A percentile compares a stretch with the other conserved stretches of the same genome.
Conservation (phyloP, 2,113 vertebrate species). For the Marmota monax region DNA sequence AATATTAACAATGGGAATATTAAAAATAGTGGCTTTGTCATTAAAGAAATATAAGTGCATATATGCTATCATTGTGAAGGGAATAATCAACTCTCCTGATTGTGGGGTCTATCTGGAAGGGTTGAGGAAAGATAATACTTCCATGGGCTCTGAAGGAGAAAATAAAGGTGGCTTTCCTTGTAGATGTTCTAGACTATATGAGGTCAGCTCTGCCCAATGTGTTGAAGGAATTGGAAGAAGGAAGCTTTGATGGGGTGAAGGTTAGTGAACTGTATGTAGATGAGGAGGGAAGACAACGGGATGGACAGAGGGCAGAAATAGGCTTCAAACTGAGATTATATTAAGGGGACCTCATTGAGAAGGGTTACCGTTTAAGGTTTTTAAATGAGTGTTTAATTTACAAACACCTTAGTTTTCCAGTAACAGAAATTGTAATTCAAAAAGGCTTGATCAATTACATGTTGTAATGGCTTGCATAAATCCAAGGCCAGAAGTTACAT, state of each 20-base stretch:
- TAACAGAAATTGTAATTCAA: neutral
- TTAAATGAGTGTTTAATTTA: neutral
- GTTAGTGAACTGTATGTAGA: neutral
- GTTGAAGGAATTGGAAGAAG: neutral
- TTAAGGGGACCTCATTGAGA: neutral
- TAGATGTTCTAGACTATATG: neutral
- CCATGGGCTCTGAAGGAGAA: neutral
- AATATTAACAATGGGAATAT: neutral
- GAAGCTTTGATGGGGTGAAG: neutral
- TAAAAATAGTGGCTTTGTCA: neutral
- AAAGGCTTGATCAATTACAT: neutral
- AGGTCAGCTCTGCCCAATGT: neutral
- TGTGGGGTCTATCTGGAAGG: neutral
- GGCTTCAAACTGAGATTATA: neutral
- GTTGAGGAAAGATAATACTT: neutral
- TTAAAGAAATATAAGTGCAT: neutral
- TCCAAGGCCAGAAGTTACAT: neutral
- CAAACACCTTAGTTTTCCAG: neutral
- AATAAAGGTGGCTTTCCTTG: neutral
- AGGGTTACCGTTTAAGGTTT: neutral
- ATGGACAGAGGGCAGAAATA: accelerated
- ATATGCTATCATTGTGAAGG: neutral
- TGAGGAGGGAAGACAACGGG: neutral
- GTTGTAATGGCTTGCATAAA: neutral
- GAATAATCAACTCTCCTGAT: neutral